phyloP scores from a whole-genome alignment of 2,888 invertebrate species.

The Brachyptera risi region DNA sequence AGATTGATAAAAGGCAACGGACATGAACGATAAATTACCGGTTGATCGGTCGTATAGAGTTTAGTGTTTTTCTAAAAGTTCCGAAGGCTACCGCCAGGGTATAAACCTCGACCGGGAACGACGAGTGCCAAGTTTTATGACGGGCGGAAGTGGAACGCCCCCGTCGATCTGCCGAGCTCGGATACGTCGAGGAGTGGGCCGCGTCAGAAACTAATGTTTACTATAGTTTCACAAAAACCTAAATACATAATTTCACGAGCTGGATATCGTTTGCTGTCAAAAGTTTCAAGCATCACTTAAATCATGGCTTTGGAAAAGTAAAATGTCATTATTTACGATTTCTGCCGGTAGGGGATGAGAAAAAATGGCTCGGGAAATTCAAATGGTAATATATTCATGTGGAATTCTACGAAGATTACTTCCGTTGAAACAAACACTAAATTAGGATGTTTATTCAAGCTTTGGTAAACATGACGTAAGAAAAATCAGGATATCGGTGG shows the following conservation, averaged over 20 bases:
- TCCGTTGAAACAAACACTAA: no score
- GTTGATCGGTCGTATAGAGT: slow-evolving; percentile 26
- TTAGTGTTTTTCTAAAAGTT: slow-evolving; percentile 29
- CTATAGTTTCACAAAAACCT: slow-evolving; percentile 1
- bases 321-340: no score
- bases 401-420: no score
- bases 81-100: slow-evolving; percentile 21
- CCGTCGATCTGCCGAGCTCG: slow-evolving; percentile 3
- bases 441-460: no score
- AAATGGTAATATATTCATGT: no score
- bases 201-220: slow-evolving; percentile 15
- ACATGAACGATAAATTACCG: slow-evolving; percentile 28
- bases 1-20: slow-evolving; percentile 33
- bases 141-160: slow-evolving; percentile 10
- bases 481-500: no score
- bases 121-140: slow-evolving; percentile 28
- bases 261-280: not conserved
- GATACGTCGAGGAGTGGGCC: slow-evolving; percentile 1
- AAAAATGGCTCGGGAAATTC: no score
- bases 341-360: no score
- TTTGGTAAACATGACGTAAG: no score
- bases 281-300: not conserved
- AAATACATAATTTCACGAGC: slow-evolving; percentile 21
- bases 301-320: no score
- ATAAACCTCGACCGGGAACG: slow-evolving; percentile 24